These are phyloP conservation scores for Blastobasis adustella DNA, from an alignment of 2,888 invertebrate species.

Conservation along the genomic window DNA sequence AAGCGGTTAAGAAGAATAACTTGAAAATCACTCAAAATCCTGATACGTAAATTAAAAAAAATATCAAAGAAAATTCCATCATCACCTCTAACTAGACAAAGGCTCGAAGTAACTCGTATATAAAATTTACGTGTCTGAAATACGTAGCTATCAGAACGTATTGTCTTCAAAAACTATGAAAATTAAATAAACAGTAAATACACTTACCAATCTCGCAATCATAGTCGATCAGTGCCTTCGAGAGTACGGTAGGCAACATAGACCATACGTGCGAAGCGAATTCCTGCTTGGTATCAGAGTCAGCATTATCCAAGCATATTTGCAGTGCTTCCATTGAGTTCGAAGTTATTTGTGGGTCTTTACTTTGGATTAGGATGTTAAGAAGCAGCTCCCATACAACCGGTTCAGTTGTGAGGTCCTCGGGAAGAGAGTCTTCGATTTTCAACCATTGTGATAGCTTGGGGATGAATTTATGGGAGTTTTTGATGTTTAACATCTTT, in stretches of 20 bases:
- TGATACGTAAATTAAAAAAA: no score
- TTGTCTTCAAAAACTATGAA: no score
- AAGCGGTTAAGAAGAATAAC: no score
- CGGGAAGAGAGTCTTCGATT: conserved; percentile 47
- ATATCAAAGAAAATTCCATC: no score
- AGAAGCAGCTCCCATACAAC: conserved; percentile 53
- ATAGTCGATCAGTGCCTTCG: conserved; percentile 44
- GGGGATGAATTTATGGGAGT: conserved; percentile 5
- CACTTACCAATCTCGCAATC: conserved; percentile 41
- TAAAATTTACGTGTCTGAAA: no score
- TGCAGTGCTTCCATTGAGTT: conserved; percentile 48
- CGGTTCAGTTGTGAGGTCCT: conserved; percentile 40
- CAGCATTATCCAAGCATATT: conserved; percentile 36
- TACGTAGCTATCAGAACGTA: no score
- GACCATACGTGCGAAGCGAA: conserved; percentile 46
- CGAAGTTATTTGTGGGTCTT: conserved; percentile 25
- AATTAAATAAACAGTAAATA: not conserved
- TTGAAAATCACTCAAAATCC: no score
- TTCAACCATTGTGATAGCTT: conserved; percentile 60
- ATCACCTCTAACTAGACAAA: no score
- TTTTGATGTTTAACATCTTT: no score
- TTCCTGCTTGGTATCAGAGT: conserved; percentile 35
- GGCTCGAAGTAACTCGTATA: no score
- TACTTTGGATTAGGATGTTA: conserved; percentile 41
- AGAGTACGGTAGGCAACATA: conserved; percentile 46